phyloP scores from a whole-genome alignment of 2,113 vertebrate genomes.

The Phaethon lepturus region DNA sequence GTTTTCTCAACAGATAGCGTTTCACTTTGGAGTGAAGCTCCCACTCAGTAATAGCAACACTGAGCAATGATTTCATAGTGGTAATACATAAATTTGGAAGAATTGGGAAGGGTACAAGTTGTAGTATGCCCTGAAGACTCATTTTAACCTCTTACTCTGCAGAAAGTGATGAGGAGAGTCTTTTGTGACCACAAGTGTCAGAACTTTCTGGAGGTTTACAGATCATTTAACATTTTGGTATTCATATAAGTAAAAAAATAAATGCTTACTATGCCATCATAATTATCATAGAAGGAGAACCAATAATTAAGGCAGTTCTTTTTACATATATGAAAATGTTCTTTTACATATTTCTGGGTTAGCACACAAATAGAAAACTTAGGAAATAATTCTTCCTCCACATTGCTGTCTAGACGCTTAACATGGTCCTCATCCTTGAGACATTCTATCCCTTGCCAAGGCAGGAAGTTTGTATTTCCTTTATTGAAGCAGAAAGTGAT shows the following conservation, averaged over 20 bases:
- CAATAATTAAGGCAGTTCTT: background rate
- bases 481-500: constrained; percentile 63
- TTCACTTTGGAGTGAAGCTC: background rate
- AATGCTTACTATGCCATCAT: background rate
- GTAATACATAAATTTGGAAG: background rate
- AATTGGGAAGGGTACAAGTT: background rate
- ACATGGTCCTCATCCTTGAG: background rate
- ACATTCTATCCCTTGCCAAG: constrained; percentile 29
- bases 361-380: background rate
- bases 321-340: background rate
- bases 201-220: background rate
- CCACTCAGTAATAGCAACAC: background rate
- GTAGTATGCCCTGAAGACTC: background rate
- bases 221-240: background rate
- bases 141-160: background rate
- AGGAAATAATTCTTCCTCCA: background rate
- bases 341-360: background rate
- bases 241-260: background rate
- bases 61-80: background rate
- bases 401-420: constrained; percentile 21
- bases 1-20: background rate
- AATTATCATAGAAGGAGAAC: background rate
- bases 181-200: background rate
- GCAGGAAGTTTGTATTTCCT: constrained; percentile 57
- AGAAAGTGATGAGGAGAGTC: background rate